Conservation (phyloP, 2,797 vertebrate species). For the Sebastes itinus region DNA sequence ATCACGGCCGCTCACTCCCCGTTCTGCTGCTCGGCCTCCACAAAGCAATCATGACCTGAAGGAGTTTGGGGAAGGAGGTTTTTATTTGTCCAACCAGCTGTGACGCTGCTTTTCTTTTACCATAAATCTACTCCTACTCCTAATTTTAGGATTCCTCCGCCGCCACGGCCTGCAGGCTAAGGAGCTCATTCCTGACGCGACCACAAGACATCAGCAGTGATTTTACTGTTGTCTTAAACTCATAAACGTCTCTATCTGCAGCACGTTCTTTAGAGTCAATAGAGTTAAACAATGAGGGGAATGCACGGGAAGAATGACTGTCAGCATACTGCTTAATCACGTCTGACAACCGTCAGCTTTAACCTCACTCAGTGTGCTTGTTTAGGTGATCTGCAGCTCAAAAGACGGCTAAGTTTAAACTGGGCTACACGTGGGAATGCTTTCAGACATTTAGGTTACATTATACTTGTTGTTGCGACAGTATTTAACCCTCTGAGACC, state of each 20-base stretch:
- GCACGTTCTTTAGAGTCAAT: background rate
- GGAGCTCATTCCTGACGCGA: background rate
- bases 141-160: conserved; percentile 42
- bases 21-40: background rate
- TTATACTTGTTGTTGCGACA: background rate
- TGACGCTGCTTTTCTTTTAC: background rate
- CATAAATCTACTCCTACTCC: background rate
- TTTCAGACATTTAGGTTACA: background rate
- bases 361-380: background rate
- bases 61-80: background rate
- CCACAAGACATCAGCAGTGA: conserved; percentile 13
- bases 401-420: background rate
- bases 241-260: background rate
- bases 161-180: background rate
- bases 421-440: background rate
- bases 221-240: background rate
- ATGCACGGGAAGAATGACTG: background rate
- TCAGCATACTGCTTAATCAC: background rate
- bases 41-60: conserved; percentile 5
- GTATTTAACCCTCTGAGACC: background rate
- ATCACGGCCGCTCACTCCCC: background rate
- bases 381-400: background rate
- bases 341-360: background rate
- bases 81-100: background rate
- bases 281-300: background rate